Evolutionary conservation across 1,140 invertebrate species (phyloP).

Genomic region (Steinernema feltiae): DNA sequence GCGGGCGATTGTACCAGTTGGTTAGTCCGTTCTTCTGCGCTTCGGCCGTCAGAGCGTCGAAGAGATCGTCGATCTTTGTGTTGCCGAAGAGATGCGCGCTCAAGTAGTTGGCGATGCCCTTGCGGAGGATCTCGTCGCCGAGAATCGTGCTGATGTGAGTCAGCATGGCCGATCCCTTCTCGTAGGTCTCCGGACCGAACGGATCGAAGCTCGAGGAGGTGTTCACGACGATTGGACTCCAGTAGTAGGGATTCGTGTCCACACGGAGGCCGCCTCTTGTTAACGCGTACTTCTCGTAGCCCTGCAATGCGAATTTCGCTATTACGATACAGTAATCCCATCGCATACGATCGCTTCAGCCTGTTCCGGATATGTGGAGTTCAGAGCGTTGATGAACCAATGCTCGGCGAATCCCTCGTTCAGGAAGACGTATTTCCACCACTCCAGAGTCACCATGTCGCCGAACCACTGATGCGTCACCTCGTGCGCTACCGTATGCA

Average conservation of each 20-base stretch:
- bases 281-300: slow-evolving; percentile 20
- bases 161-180: slow-evolving; percentile 28
- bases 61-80: slow-evolving; percentile 22
- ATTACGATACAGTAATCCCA: background rate
- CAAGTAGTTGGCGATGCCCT: slow-evolving; percentile 20
- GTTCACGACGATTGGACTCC: slow-evolving; percentile 18
- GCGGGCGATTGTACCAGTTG: slow-evolving; percentile 27
- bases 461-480: slow-evolving; percentile 27
- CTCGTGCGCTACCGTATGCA: slow-evolving; percentile 20
- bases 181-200: slow-evolving; percentile 27
- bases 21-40: slow-evolving; percentile 18
- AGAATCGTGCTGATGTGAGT: slow-evolving; percentile 20
- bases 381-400: slow-evolving; percentile 25
- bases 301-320: slow-evolving; percentile 14
- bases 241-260: background rate
- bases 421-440: slow-evolving; percentile 15
- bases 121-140: slow-evolving; percentile 25
- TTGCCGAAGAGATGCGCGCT: slow-evolving; percentile 3
- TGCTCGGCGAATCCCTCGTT: slow-evolving; percentile 24
- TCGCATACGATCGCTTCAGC: slow-evolving; percentile 15
- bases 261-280: slow-evolving; percentile 15
- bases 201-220: slow-evolving; percentile 17
- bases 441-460: slow-evolving; percentile 23
- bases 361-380: slow-evolving; percentile 23
- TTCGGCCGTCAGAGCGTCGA: slow-evolving; percentile 4